phyloP scores from a whole-genome alignment of 2,888 invertebrate species.

The Tiliacea aurago region DNA sequence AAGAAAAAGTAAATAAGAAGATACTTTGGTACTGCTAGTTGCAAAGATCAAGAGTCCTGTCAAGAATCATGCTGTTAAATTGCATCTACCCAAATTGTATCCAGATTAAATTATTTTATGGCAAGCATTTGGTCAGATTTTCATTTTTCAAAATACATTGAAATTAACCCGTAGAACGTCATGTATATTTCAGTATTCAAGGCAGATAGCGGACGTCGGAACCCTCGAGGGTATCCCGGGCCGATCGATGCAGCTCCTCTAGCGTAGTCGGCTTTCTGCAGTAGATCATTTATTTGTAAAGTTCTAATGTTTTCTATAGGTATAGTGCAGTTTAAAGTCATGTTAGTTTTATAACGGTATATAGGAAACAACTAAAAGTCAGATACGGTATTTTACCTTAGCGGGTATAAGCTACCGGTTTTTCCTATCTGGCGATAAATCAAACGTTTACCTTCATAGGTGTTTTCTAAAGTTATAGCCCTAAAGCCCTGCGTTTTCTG shows the following conservation, averaged over 20 bases:
- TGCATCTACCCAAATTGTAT: neutral
- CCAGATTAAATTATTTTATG: neutral
- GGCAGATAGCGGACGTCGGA: slow-evolving; percentile 31
- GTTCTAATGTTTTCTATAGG: slow-evolving; percentile 1
- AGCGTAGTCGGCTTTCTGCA: slow-evolving; percentile 20
- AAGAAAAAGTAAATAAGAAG: slow-evolving; percentile 47
- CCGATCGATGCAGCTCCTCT: slow-evolving; percentile 81
- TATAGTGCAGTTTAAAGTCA: neutral
- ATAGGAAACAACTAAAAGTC: neutral
- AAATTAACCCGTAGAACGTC: neutral
- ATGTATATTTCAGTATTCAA: slow-evolving; percentile 21
- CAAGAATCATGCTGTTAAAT: neutral
- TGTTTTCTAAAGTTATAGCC: neutral
- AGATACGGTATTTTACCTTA: neutral
- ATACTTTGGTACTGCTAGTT: neutral
- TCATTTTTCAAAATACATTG: neutral
- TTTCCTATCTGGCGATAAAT: neutral
- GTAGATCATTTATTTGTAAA: slow-evolving; percentile 34
- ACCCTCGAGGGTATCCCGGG: slow-evolving; percentile 71
- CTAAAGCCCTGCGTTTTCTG: neutral
- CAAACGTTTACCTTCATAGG: neutral
- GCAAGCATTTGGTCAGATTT: neutral
- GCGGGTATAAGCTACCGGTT: no score
- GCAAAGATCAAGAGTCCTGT: neutral
- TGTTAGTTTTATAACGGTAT: neutral